Evolutionary conservation across 2,113 vertebrate genomes (phyloP).

Genomic region (Varanus komodoensis): DNA sequence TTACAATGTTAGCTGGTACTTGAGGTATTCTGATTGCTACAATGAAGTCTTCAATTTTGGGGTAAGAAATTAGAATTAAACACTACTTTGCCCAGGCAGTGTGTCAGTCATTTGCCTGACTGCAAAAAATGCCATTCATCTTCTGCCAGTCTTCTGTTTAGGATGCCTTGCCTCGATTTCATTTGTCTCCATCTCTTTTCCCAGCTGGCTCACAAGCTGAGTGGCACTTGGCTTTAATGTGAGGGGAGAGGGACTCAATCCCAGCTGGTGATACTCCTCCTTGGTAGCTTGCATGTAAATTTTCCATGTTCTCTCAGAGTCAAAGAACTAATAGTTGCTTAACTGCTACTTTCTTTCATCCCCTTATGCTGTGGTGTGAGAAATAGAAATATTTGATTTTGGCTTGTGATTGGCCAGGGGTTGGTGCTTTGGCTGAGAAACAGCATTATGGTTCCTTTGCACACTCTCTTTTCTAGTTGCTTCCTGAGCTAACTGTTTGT

Average conservation of each 20-base stretch:
- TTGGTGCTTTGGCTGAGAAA: background rate
- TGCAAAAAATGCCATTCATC: background rate
- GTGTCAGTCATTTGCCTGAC: background rate
- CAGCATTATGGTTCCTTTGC: background rate
- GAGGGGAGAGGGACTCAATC: background rate
- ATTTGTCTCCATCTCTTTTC: background rate
- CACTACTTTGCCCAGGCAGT: background rate
- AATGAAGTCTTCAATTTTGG: conserved; percentile 84
- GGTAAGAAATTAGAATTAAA: conserved; percentile 70
- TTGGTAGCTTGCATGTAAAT: background rate
- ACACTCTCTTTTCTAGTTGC: conserved; percentile 9
- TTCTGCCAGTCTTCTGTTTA: background rate
- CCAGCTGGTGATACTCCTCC: background rate
- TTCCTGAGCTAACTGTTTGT: background rate
- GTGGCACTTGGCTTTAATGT: background rate
- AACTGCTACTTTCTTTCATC: background rate
- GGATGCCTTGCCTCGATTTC: background rate
- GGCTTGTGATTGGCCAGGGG: background rate
- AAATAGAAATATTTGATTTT: background rate
- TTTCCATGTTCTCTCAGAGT: background rate
- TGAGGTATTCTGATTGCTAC: conserved; percentile 83
- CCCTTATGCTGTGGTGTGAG: background rate
- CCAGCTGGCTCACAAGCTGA: background rate
- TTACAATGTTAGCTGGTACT: conserved; percentile 81
- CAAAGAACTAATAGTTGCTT: background rate